A percentile compares a stretch with the other conserved stretches of the same genome.
These are phyloP conservation scores for Zaprionus camerounensis DNA, from an alignment of 1,140 invertebrate species.

Conservation along the genomic window DNA sequence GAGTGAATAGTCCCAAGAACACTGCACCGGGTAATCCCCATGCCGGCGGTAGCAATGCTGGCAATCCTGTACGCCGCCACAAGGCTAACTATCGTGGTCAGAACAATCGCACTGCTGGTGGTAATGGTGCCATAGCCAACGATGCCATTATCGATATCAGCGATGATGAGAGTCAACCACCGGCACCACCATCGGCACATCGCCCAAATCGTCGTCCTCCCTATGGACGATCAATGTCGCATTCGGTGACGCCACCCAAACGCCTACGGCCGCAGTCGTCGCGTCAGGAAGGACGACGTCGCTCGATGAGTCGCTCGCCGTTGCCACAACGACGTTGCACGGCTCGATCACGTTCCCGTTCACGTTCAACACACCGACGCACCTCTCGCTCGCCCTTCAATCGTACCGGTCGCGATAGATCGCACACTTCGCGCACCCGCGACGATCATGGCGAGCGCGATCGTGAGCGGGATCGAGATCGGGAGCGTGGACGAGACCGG, in stretches of 20 bases:
- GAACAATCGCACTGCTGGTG: constrained; percentile 32
- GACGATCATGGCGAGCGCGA: constrained; percentile 29
- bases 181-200: constrained; percentile 15
- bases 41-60: background rate
- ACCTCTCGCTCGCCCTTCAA: constrained; percentile 59
- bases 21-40: background rate
- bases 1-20: constrained; percentile 47
- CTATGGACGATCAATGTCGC: constrained; percentile 38
- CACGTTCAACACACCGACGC: constrained; percentile 51
- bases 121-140: constrained; percentile 4
- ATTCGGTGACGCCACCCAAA: constrained; percentile 37
- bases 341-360: constrained; percentile 61
- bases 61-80: constrained; percentile 24
- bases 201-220: constrained; percentile 13
- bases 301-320: constrained; percentile 50
- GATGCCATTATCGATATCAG: constrained; percentile 76
- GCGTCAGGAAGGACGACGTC: constrained; percentile 16
- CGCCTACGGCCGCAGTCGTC: constrained; percentile 33
- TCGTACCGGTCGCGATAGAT: constrained; percentile 27
- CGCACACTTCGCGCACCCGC: constrained; percentile 29
- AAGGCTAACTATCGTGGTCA: constrained; percentile 53
- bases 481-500: constrained; percentile 5
- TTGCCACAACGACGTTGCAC: constrained; percentile 37
- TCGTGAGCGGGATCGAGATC: constrained; percentile 4
- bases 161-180: constrained; percentile 62